Evolutionary conservation across 1,140 invertebrate genomes (phyloP), one percentile per base, ranked within the genome.

Genomic region (Zaprionus taronus): DNA sequence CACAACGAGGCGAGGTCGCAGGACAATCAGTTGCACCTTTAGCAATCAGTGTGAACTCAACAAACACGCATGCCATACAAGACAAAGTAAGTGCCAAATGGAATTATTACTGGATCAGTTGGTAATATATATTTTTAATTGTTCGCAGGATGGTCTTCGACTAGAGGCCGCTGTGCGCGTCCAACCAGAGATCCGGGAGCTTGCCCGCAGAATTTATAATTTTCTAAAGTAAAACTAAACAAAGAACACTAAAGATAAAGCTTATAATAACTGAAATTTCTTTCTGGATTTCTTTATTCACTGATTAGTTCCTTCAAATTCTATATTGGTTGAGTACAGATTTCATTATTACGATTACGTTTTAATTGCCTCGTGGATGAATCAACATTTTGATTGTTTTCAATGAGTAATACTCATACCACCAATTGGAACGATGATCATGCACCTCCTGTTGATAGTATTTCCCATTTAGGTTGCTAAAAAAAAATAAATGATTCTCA

Each of bases 91-190:
- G 49, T 5, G 24, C 9, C 1, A 9, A n/a, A 24, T 24, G 15
- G 6, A 15, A 12, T 51, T 47, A 34, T 34, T 44, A 9, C n/a
- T 17, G 14, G 4, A 14, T 49, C 20, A n/a, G 15, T 44, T 34
- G 20, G 11, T 15, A 31, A 64, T 64, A 20, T 53, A 38, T 58
- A 17, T 41, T 15, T 60, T 4, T 4, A 20, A 49, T 49, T 38
- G 15, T 38, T 64, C n/a, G 1, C 62, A 64, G 62, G n/a, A 3
- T 64, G 62, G 62, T 5, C 24, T 22, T 51, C 47, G 4, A 24
- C 12, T 24, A 36, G 62, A 1, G 62, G 62, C 6, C 53, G 51
- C 14, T 64, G 62, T 26, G 20, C 49, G 9, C 47, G 49, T 26
- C 49, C 47, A 53, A 14, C 49, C 22, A 36, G 28, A 24, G 15